These are phyloP conservation scores for Eupithecia centaureata DNA, from an alignment of 2,888 invertebrate species.

Conservation along the genomic window DNA sequence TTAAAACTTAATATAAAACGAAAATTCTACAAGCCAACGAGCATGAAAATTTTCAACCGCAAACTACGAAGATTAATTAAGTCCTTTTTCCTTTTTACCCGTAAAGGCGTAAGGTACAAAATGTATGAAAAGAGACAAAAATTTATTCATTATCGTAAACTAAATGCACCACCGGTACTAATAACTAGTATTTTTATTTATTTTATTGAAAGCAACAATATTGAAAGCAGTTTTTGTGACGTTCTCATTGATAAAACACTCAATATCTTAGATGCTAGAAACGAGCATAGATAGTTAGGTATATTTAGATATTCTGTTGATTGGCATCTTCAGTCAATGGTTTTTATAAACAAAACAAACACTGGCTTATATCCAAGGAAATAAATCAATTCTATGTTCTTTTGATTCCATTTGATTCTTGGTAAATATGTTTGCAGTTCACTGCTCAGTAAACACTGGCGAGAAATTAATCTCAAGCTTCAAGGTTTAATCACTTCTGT, in stretches of 20 bases:
- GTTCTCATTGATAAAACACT: background rate
- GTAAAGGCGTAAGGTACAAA: no score
- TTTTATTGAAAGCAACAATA: no score
- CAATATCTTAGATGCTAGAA: no score
- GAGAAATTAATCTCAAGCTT: conserved; percentile 16
- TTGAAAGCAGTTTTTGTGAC: background rate
- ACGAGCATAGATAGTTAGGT: background rate
- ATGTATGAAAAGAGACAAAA: no score
- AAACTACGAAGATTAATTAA: no score
- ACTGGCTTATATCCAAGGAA: conserved; percentile 18
- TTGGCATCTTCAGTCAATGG: background rate
- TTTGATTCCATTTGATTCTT: conserved; percentile 17
- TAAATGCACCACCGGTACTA: no score
- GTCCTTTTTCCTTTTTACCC: no score
- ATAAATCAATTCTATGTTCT: conserved; percentile 19
- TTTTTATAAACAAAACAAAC: conserved; percentile 7
- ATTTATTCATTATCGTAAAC: no score
- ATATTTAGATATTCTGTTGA: background rate
- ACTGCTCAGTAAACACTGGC: conserved; percentile 15
- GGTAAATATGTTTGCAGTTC: conserved; percentile 11
- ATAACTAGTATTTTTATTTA: no score
- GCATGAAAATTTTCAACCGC: no score
- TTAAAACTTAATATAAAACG: no score
- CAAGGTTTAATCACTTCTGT: background rate
- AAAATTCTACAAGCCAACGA: no score